Evolutionary conservation across 2,797 vertebrate genomes (phyloP), one percentile per base, ranked within the genome.

Genomic region (Argyrosomus regius): DNA sequence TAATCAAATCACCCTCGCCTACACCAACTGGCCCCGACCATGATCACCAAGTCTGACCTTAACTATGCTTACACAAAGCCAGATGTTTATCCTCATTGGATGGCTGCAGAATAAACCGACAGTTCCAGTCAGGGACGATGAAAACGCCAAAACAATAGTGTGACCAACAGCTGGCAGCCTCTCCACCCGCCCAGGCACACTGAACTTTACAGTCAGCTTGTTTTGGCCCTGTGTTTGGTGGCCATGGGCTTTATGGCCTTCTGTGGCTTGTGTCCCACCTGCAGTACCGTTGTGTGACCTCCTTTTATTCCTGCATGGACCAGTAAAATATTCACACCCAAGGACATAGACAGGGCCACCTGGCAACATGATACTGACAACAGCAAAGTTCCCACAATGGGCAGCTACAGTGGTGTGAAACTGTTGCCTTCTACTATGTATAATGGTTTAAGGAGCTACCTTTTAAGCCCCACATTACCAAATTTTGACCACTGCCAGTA

Each of bases 91-190:
- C 70, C 70, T 83, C 64, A 68, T 14, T 35, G 41, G 72, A 82
- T 62, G 73, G 80, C 84, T 83, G 65, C 39, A 66, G 83, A 82
- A 64, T 87, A 88, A 87, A 90, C 84, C 61, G 60, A 50, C 83
- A 78, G 81, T 88, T 92, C 87, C 82, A 78, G 75, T 88, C 87
- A 90, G 78, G 81, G 83, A 77, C 76, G 80, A 67, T 50, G 50
- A 87, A 91, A 87, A 82, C 70, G 80, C 84, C 90, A 89, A 88
- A 92, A 90, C 84, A 91, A 90, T 73, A 61, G 77, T 81, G 75
- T 87, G 85, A 88, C 88, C 90, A 87, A 60, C 89, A 91, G 89
- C 88, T 89, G 86, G 85, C 81, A 78, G 85, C 72, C 45, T 78
- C 81, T 75, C 68, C 54, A 31, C 65, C 57, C 49, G n/a, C 81